A percentile compares a stretch with the other conserved stretches of the same genome.
Evolutionary conservation across 2,113 vertebrate species (phyloP).

Genomic region (Chelonoidis abingdonii): DNA sequence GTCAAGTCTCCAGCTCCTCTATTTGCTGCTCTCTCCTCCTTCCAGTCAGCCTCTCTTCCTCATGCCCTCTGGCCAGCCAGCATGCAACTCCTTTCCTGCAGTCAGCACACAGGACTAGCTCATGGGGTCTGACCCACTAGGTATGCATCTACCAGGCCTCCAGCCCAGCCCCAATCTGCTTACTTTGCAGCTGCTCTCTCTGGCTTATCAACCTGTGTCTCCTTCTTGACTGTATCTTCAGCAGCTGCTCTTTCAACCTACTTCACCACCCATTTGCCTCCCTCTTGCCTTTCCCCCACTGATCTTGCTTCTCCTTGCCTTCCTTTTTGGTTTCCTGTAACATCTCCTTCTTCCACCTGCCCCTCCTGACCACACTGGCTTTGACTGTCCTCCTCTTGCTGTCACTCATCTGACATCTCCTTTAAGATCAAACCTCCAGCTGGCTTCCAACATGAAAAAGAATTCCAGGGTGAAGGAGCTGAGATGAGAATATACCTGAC

Average conservation of each 20-base stretch:
- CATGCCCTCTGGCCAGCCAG: background rate
- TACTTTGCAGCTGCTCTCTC: background rate
- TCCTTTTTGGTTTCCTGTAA: background rate
- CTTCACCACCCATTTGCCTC: background rate
- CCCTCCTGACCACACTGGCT: background rate
- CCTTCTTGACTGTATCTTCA: background rate
- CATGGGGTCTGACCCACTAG: background rate
- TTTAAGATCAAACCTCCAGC: background rate
- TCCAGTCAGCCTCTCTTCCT: background rate
- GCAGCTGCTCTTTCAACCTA: background rate
- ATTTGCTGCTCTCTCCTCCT: background rate
- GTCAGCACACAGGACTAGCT: background rate
- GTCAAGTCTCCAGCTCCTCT: background rate
- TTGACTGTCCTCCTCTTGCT: background rate
- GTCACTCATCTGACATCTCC: background rate
- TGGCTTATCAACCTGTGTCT: background rate
- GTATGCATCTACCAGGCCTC: background rate
- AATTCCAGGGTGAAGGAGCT: background rate
- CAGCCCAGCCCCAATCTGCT: background rate
- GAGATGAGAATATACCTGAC: background rate
- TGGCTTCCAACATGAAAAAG: background rate
- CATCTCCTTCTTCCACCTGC: background rate
- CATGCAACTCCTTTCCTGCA: background rate
- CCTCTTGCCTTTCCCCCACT: background rate
- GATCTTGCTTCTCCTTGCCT: background rate